These are phyloP conservation scores for Petrocephalus sullivani DNA, from an alignment of 2,797 vertebrate species.

Conservation along the genomic window DNA sequence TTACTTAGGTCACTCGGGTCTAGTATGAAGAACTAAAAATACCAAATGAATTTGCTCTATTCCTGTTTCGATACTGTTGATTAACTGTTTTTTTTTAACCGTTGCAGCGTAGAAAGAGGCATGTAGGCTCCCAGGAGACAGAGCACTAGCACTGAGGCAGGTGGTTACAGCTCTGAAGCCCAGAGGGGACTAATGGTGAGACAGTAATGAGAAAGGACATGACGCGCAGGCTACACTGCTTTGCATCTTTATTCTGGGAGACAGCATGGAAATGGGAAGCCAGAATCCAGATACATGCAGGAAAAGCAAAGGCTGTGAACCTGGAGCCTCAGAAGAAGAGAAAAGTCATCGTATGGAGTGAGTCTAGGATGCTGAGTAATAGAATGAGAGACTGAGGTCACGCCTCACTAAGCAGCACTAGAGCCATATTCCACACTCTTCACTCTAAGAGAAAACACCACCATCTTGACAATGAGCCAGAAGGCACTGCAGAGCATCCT, in stretches of 20 bases:
- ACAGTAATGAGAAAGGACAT: background rate
- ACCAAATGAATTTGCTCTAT: background rate
- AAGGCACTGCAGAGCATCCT: background rate
- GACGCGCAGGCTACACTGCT: background rate
- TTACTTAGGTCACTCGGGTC: background rate
- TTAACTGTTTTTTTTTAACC: background rate
- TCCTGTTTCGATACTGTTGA: background rate
- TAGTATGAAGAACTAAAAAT: background rate
- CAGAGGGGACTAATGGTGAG: background rate
- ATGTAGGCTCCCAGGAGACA: background rate
- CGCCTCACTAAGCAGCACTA: background rate
- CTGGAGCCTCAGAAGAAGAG: background rate
- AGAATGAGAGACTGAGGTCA: background rate
- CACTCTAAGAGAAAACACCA: background rate
- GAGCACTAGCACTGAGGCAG: background rate
- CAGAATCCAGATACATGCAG: background rate
- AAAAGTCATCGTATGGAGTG: background rate
- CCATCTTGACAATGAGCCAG: background rate
- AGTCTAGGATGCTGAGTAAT: background rate
- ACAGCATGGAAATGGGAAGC: background rate
- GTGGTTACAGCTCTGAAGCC: background rate
- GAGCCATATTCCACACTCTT: background rate
- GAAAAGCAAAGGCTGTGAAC: background rate
- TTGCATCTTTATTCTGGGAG: background rate
- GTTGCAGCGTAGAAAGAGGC: background rate